A percentile compares a stretch with the other conserved stretches of the same genome.
Evolutionary conservation across 2,888 invertebrate species (phyloP).

Genomic region (Drosophila mercatorum): DNA sequence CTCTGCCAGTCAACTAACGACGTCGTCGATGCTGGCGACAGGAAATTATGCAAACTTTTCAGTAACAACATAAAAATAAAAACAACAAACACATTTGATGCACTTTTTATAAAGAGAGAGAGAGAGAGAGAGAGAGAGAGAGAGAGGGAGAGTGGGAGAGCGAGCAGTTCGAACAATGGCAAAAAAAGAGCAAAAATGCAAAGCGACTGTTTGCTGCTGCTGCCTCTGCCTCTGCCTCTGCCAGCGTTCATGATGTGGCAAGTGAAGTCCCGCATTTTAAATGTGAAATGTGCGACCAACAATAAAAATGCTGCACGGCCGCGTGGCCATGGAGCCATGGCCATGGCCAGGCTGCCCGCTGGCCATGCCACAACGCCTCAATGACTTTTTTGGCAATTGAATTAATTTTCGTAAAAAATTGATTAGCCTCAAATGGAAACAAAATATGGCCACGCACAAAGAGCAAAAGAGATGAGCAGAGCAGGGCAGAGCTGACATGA

Average conservation of each 20-base stretch:
- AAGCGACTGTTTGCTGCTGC: constrained; percentile 39
- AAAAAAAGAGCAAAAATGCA: constrained; percentile 38
- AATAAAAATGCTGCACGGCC: constrained; percentile 15
- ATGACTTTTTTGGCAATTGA: constrained; percentile 84
- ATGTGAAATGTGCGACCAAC: constrained; percentile 58
- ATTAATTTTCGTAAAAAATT: constrained; percentile 85
- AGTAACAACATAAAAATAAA: constrained; percentile 52
- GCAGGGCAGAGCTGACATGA: background rate
- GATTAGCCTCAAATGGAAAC: constrained; percentile 72
- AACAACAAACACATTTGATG: constrained; percentile 55
- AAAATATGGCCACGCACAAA: background rate
- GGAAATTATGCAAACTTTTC: constrained; percentile 85
- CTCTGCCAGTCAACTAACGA: constrained; percentile 46
- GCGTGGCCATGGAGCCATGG: background rate
- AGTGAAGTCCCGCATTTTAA: constrained; percentile 76
- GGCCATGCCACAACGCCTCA: constrained; percentile 77
- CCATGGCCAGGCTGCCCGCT: constrained; percentile 43
- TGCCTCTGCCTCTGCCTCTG: constrained; percentile 23
- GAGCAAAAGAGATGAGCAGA: background rate
- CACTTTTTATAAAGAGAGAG: constrained; percentile 44
- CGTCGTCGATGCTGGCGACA: constrained; percentile 76
- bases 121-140: constrained; percentile 21
- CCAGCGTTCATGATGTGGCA: constrained; percentile 43
- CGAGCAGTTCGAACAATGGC: background rate
- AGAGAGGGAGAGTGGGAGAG: background rate